Conservation (phyloP, 2,888 invertebrate genomes). For the Pollenia amentaria region DNA sequence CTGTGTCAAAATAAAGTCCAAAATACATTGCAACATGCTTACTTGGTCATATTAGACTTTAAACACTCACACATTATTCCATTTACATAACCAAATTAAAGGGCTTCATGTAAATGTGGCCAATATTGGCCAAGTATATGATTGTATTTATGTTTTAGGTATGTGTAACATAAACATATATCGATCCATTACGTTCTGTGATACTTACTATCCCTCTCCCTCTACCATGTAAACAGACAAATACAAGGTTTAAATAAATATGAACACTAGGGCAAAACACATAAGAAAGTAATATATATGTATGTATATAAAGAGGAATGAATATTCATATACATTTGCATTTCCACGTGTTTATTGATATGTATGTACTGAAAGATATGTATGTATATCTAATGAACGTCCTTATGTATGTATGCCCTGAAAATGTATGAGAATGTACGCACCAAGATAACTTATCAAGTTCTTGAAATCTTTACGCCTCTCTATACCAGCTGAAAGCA, state of each 20-base stretch:
- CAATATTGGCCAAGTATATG: slow-evolving; percentile 7
- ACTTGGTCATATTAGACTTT: slow-evolving; percentile 18
- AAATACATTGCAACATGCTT: background rate
- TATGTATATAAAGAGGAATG: background rate
- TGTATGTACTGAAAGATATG: background rate
- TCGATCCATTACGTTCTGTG: background rate
- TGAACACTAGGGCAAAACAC: background rate
- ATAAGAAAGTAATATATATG: no score
- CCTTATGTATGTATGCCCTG: slow-evolving; percentile 10
- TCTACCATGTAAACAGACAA: background rate
- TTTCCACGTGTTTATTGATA: background rate
- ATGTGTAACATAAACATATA: background rate
- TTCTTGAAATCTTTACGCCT: slow-evolving; percentile 40
- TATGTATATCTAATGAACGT: slow-evolving; percentile 10
- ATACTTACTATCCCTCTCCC: background rate
- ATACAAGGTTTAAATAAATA: background rate
- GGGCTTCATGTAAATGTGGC: slow-evolving; percentile 26
- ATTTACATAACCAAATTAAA: slow-evolving; percentile 50
- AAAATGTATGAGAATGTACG: slow-evolving; percentile 3
- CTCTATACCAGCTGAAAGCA: background rate
- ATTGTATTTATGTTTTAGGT: background rate
- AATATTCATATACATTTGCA: slow-evolving; percentile 10
- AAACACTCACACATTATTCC: slow-evolving; percentile 15
- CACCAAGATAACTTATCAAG: slow-evolving; percentile 39
- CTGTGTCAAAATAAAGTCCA: background rate